Conservation (phyloP, 1,140 invertebrate genomes). For the Cheumatopsyche charites region DNA sequence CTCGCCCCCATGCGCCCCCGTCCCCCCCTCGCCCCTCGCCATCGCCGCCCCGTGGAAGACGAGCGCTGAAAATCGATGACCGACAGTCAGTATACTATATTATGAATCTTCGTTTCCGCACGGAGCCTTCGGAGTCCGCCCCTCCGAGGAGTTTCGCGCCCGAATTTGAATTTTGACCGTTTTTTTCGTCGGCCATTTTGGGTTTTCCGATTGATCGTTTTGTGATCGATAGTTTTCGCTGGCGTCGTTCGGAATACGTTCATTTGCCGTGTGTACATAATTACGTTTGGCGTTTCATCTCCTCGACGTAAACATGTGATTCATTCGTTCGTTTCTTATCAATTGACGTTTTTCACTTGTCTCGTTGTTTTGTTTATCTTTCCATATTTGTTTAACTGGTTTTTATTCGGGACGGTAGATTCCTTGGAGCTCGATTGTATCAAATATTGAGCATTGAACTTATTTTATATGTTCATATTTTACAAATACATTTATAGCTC, state of each 20-base stretch:
- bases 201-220: background rate
- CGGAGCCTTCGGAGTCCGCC: background rate
- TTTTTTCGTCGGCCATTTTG: background rate
- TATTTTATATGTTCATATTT: background rate
- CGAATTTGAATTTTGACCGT: background rate
- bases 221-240: background rate
- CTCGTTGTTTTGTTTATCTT: background rate
- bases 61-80: background rate
- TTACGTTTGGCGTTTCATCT: no score
- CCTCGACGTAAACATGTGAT: no score
- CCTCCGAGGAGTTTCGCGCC: background rate
- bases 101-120: background rate
- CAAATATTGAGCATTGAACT: background rate
- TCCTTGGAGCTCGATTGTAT: background rate
- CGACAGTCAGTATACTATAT: background rate
- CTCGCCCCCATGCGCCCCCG: background rate
- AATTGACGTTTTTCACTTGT: background rate
- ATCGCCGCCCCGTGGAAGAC: background rate
- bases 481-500: background rate
- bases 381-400: background rate
- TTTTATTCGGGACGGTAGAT: background rate
- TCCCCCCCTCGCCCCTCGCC: background rate
- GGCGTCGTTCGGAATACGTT: background rate
- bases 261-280: background rate
- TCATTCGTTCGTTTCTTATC: background rate